These are phyloP conservation scores for Acanthaster planci DNA, from an alignment of 35 echinoderm and acorn worm genomes.

Conservation along the genomic window DNA sequence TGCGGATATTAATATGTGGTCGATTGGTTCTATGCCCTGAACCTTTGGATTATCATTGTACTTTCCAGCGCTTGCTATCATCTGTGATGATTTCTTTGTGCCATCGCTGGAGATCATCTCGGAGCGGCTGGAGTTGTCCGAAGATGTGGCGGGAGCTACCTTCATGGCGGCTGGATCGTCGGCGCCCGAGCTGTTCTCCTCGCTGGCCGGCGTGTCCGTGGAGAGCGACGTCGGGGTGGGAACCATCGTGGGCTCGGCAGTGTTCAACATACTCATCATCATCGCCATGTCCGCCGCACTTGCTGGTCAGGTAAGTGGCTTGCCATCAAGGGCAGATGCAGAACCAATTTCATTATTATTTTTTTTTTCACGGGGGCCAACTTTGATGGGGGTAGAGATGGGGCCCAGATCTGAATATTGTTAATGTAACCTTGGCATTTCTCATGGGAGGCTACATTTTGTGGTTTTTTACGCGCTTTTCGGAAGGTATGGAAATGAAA, in stretches of 20 bases:
- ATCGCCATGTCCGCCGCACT: slow-evolving; percentile 91
- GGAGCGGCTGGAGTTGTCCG: slow-evolving; percentile 86
- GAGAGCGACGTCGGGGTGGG: slow-evolving; percentile 95
- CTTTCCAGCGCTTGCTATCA: slow-evolving; percentile 79
- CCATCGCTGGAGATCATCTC: slow-evolving; percentile 97
- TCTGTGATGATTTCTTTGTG: slow-evolving; percentile 99
- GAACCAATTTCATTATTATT: too few species aligned
- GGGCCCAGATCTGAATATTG: too few species aligned
- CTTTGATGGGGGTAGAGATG: too few species aligned
- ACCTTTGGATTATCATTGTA: background rate
- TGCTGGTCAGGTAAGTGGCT: slow-evolving; percentile 76
- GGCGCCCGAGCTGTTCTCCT: slow-evolving; percentile 91
- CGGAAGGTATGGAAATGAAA: too few species aligned
- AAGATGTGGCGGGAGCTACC: slow-evolving; percentile 97
- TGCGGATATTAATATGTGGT: too few species aligned
- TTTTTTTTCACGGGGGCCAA: too few species aligned
- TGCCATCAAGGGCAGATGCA: background rate
- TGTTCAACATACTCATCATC: slow-evolving; percentile 98
- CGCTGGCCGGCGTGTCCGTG: slow-evolving; percentile 77
- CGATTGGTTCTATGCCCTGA: too few species aligned
- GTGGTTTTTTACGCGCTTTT: too few species aligned
- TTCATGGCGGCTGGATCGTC: slow-evolving; percentile 99
- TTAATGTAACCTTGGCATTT: too few species aligned
- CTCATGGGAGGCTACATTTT: too few species aligned
- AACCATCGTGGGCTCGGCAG: slow-evolving; percentile 94